These are phyloP conservation scores for Chelon labrosus DNA, from an alignment of 2,797 vertebrate species.

Conservation along the genomic window DNA sequence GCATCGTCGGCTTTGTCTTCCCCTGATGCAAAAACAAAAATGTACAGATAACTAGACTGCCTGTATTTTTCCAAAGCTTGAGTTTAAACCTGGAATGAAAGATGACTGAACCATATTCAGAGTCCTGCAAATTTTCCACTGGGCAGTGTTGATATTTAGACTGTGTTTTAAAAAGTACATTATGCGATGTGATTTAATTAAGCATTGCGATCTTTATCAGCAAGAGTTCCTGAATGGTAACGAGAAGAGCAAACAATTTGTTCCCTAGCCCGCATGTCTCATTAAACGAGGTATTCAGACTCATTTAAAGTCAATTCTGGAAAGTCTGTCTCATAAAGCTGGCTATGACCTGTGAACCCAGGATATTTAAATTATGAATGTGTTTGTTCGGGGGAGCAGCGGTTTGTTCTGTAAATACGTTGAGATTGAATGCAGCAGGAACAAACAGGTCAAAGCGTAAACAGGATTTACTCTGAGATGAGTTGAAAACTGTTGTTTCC, in stretches of 20 bases:
- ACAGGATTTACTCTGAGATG: background rate
- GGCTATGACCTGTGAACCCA: background rate
- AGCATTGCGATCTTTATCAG: conserved; percentile 1
- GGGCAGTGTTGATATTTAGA: background rate
- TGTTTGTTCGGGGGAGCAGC: background rate
- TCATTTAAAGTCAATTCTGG: background rate
- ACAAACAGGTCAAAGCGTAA: background rate
- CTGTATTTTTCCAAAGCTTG: background rate
- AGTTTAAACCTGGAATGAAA: background rate
- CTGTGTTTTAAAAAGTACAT: background rate
- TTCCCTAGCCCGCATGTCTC: background rate
- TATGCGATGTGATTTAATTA: background rate
- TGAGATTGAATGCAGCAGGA: background rate
- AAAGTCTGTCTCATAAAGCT: background rate
- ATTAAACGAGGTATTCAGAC: background rate
- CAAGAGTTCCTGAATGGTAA: conserved; percentile 12
- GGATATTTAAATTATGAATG: background rate
- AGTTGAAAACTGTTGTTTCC: background rate
- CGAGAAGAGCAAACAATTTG: conserved; percentile 11
- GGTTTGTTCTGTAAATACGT: background rate
- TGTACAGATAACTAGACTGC: conserved; percentile 5
- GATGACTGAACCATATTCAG: background rate
- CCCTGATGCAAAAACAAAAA: conserved; percentile 23
- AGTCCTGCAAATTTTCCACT: background rate
- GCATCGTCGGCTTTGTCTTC: conserved; percentile 8